These are phyloP conservation scores for Holotrichia oblita DNA, from an alignment of 1,140 invertebrate species.

Conservation along the genomic window DNA sequence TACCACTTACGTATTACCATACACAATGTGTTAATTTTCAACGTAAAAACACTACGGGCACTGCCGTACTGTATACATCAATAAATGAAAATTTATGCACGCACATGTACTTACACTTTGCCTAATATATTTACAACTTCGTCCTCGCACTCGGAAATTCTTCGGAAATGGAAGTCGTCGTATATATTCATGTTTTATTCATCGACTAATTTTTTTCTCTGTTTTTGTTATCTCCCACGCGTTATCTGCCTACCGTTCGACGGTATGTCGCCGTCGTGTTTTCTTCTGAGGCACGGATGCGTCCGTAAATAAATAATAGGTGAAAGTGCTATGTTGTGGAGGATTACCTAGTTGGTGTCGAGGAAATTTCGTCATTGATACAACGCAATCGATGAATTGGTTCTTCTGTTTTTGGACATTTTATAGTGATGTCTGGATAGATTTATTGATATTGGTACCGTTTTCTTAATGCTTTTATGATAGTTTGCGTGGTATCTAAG, in stretches of 20 bases:
- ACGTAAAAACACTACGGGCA: neutral
- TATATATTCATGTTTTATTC: conserved; percentile 1
- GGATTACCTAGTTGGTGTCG: neutral
- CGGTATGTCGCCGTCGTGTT: neutral
- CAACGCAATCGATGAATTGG: neutral
- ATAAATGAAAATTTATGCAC: neutral
- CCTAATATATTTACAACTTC: conserved; percentile 3
- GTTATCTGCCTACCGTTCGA: conserved; percentile 11
- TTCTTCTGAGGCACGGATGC: neutral
- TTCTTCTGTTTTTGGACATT: conserved; percentile 10
- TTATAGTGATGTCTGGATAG: neutral
- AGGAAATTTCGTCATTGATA: conserved; percentile 6
- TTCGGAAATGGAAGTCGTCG: neutral
- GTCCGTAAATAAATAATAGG: conserved; percentile 12
- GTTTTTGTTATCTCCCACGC: conserved; percentile 10
- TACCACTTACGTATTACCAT: too few species aligned
- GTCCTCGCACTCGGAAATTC: neutral
- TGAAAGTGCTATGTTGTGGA: neutral
- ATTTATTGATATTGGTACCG: too few species aligned
- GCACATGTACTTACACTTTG: neutral
- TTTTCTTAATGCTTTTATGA: too few species aligned
- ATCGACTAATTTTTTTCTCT: conserved; percentile 14
- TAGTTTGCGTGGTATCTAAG: too few species aligned
- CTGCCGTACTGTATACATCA: neutral
- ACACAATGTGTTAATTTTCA: neutral